A percentile compares a stretch with the other conserved stretches of the same genome.
These are phyloP conservation scores for Acromyrmex heyeri DNA, from an alignment of 1,140 invertebrate species.

Conservation along the genomic window DNA sequence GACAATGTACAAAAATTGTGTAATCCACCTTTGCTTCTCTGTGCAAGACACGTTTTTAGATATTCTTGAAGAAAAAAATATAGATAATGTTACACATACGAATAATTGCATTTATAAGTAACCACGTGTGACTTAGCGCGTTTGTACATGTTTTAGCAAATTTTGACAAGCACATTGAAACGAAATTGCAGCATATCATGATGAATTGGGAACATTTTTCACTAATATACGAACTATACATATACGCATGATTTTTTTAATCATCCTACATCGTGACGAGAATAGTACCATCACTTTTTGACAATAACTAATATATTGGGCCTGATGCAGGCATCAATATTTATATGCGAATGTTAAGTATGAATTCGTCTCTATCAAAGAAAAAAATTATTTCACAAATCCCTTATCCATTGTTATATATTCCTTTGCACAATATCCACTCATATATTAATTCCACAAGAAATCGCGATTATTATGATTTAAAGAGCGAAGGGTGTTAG, in stretches of 20 bases:
- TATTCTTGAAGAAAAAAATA: constrained; percentile 79
- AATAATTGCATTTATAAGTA: constrained; percentile 81
- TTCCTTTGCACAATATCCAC: constrained; percentile 57
- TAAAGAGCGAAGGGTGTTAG: constrained; percentile 45
- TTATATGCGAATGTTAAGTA: constrained; percentile 66
- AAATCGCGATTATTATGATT: constrained; percentile 47
- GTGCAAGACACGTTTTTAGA: constrained; percentile 81
- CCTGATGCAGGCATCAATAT: constrained; percentile 67
- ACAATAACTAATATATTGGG: constrained; percentile 74
- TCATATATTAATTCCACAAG: constrained; percentile 38
- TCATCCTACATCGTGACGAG: constrained; percentile 68
- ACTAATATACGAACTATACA: constrained; percentile 80
- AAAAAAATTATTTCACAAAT: constrained; percentile 36
- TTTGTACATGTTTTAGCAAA: constrained; percentile 81
- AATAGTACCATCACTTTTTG: constrained; percentile 70
- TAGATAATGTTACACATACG: constrained; percentile 81
- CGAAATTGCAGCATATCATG: constrained; percentile 80
- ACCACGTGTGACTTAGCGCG: constrained; percentile 80
- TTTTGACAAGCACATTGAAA: constrained; percentile 73
- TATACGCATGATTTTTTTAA: constrained; percentile 77
- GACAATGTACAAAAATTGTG: constrained; percentile 84
- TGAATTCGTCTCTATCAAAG: constrained; percentile 38
- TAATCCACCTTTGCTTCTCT: constrained; percentile 80
- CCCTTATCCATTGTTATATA: constrained; percentile 53
- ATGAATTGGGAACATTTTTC: constrained; percentile 79